phyloP scores from a whole-genome alignment of 2,888 invertebrate genomes.

The Julus scandinavius region DNA sequence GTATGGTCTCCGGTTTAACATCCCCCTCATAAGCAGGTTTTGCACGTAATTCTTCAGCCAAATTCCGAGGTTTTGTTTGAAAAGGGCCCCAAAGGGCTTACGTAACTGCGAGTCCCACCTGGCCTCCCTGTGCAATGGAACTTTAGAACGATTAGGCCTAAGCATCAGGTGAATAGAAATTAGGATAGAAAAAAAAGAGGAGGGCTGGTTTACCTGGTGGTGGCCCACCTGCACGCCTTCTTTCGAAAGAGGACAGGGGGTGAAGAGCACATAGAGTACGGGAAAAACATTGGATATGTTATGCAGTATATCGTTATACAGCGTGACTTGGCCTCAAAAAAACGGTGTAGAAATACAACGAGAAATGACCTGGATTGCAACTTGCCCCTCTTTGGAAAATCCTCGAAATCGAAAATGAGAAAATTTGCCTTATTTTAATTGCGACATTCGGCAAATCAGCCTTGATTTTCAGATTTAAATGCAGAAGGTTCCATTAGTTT shows the following conservation, averaged over 20 bases:
- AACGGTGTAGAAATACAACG: not conserved
- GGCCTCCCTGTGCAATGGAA: not conserved
- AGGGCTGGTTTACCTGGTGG: not conserved
- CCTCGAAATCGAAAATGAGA: not conserved
- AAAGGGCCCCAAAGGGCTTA: not conserved
- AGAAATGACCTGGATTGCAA: conserved; percentile 24
- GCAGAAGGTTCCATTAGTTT: too few relatives aligned
- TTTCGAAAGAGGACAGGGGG: conserved; percentile 15
- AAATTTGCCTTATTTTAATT: too few relatives aligned
- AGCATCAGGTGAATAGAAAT: conserved; percentile 26
- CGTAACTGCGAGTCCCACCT: not conserved
- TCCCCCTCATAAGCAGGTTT: not conserved
- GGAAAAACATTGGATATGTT: not conserved
- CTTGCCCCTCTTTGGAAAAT: conserved; percentile 23
- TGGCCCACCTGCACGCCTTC: conserved; percentile 11
- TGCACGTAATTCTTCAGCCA: not conserved
- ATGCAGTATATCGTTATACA: not conserved
- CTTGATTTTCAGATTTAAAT: too few relatives aligned
- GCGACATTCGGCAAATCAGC: too few relatives aligned
- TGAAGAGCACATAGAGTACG: not conserved
- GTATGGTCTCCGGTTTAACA: too few relatives aligned
- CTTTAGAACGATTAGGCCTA: not conserved
- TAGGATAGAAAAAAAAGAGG: not conserved
- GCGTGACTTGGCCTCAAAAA: conserved; percentile 1
- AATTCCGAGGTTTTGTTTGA: not conserved